Percentiles rank a stretch among this genome's conserved stretches.
phyloP scores from a whole-genome alignment of 2,113 vertebrate species.

The Oreochromis tanganicae region DNA sequence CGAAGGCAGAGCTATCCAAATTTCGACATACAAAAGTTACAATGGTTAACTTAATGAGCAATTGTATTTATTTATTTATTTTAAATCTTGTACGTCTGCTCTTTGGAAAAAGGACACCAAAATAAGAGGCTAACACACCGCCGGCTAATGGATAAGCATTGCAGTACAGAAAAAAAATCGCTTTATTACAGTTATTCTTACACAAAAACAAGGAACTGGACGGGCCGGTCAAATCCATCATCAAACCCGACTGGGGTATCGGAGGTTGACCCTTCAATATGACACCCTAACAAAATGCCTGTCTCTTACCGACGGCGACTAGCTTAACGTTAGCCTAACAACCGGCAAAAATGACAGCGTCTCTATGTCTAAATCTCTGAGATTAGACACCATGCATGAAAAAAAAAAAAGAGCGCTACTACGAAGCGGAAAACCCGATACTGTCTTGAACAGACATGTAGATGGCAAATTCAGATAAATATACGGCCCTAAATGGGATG shows the following conservation, averaged over 20 bases:
- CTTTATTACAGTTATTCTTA: not conserved
- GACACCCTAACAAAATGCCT: not conserved
- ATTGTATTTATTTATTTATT: not conserved
- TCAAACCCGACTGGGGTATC: not conserved
- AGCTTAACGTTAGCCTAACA: slow-evolving; percentile 8
- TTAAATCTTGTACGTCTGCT: not conserved
- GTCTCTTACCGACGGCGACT: not conserved
- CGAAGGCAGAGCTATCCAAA: not conserved
- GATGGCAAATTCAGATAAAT: not conserved
- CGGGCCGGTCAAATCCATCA: not conserved
- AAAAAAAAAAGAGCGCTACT: not conserved
- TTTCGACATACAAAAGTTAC: not conserved
- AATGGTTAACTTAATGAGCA: not conserved
- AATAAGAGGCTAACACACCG: not conserved
- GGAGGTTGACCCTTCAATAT: not conserved
- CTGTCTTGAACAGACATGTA: not conserved
- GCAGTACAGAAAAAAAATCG: not conserved
- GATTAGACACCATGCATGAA: not conserved
- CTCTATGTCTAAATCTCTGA: not conserved
- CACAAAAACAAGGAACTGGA: not conserved
- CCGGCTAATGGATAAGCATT: not conserved
- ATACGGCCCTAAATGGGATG: not conserved
- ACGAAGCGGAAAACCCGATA: not conserved
- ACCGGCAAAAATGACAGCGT: slow-evolving; percentile 8
- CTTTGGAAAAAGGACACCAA: not conserved